These are phyloP conservation scores for Noctilio leporinus DNA, from an alignment of 2,113 vertebrate genomes.

Conservation along the genomic window DNA sequence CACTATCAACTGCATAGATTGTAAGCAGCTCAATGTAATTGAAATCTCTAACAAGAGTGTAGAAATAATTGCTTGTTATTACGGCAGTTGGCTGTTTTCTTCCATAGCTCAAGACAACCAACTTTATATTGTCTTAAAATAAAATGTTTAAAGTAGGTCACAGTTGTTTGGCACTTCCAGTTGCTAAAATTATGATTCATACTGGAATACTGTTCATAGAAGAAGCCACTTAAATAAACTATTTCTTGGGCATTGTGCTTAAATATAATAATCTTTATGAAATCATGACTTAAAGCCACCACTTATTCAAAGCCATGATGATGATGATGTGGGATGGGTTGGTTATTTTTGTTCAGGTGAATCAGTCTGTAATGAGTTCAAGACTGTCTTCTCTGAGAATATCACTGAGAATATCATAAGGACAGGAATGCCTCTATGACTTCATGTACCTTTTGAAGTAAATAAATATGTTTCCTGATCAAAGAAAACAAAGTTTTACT, in stretches of 20 bases:
- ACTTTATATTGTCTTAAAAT: slow-evolving; percentile 28
- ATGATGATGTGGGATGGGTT: background rate
- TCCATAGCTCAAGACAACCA: background rate
- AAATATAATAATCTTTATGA: background rate
- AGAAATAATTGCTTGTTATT: background rate
- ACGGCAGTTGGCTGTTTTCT: background rate
- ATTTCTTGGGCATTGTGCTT: background rate
- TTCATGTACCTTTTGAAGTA: background rate
- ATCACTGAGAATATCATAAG: background rate
- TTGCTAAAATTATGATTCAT: slow-evolving; percentile 4
- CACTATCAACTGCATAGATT: background rate
- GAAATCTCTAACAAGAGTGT: background rate
- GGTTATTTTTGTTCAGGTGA: background rate
- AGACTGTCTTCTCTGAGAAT: background rate
- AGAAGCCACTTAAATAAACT: background rate
- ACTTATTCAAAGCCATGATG: background rate
- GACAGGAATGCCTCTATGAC: background rate
- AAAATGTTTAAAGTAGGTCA: slow-evolving; percentile 39
- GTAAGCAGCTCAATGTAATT: background rate
- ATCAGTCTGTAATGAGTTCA: background rate
- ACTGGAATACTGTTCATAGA: background rate
- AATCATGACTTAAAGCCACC: background rate
- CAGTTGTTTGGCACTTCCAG: background rate
- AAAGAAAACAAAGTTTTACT: background rate
- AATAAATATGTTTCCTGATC: background rate